Conservation (phyloP, 2,797 vertebrate species). For the Salmo trutta region DNA sequence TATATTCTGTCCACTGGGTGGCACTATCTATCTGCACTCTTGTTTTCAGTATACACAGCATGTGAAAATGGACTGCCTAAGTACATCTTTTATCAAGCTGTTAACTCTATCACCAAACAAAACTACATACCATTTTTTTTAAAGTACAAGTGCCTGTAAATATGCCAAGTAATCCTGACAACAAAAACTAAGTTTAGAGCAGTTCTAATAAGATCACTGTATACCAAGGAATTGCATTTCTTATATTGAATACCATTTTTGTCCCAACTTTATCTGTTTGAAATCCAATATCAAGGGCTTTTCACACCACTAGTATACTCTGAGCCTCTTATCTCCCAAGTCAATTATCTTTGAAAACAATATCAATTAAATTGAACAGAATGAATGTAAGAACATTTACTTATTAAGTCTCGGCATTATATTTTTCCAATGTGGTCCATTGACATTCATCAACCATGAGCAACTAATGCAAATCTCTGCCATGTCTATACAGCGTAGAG, state of each 20-base stretch:
- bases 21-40: conserved; percentile 22
- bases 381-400: not conserved
- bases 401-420: not conserved
- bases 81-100: not conserved
- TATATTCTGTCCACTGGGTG: conserved; percentile 37
- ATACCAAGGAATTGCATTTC: not conserved
- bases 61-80: no score
- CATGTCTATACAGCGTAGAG: not conserved
- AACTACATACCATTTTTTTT: not conserved
- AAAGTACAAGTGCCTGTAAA: not conserved
- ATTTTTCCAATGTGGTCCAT: not conserved
- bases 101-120: not conserved
- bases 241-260: no score
- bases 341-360: not conserved
- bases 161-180: not conserved
- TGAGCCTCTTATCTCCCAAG: not conserved
- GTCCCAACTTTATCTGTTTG: not conserved
- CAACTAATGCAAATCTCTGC: not conserved
- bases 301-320: not conserved
- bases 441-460: not conserved
- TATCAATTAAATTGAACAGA: not conserved
- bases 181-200: not conserved
- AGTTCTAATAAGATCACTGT: not conserved
- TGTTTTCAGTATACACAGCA: not conserved
- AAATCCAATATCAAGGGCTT: not conserved